phyloP scores from a whole-genome alignment of 2,888 invertebrate species.

The Pterostichus madidus region DNA sequence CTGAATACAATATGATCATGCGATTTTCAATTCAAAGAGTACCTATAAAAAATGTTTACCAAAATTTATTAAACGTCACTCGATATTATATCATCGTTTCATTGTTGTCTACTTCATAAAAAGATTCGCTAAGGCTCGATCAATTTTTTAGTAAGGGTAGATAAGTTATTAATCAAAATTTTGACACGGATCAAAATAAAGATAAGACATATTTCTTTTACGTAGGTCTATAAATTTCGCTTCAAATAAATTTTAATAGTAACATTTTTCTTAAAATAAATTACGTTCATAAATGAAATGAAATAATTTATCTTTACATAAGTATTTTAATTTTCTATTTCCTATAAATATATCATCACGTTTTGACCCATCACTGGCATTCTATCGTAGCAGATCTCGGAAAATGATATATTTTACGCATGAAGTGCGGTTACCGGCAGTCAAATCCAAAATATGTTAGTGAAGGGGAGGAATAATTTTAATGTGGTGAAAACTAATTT shows the following conservation, averaged over 20 bases:
- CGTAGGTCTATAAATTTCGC: background rate
- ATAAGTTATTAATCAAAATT: conserved; percentile 10
- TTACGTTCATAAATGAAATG: no score
- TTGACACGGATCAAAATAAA: background rate
- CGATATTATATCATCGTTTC: conserved; percentile 6
- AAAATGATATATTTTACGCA: no score
- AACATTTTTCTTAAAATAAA: no score
- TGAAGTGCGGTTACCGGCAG: no score
- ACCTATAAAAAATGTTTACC: background rate
- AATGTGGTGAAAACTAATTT: no score
- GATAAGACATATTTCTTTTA: background rate
- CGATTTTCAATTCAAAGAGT: background rate
- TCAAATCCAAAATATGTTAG: no score
- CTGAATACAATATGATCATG: background rate
- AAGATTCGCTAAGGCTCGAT: background rate
- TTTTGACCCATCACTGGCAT: no score
- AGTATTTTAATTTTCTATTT: no score
- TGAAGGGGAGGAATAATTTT: no score
- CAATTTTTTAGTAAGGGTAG: background rate
- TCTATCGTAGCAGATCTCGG: no score
- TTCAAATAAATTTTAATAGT: background rate
- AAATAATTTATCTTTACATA: no score
- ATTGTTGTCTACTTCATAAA: conserved; percentile 1
- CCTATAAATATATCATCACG: no score
- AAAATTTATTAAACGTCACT: conserved; percentile 4